Evolutionary conservation across 1,140 invertebrate species (phyloP), one percentile per base, ranked within the genome.

Genomic region (Drosophila tristis): DNA sequence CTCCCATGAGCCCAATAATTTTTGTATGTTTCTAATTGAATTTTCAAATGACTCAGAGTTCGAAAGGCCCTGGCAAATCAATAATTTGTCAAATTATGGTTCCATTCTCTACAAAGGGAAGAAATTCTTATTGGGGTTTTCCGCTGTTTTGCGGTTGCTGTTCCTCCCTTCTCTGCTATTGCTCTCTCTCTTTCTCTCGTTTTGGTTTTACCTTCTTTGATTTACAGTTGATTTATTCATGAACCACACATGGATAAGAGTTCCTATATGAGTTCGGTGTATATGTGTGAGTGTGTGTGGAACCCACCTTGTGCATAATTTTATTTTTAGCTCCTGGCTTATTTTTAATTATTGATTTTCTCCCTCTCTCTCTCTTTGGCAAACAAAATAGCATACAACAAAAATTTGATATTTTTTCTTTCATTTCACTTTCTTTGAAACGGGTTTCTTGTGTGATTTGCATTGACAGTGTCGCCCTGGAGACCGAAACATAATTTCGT

Each of bases 311-410:
- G 66, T 63, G 65, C 51, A 65, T 68, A 59, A 47, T 66, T 78
- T 60, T 82, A 72, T 87, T 87, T 87, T 75, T 87, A 82, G 78
- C 59, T 47, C 31, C 47, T 63, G 61, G 74, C 48, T 87, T 87
- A 78, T 87, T 87, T 87, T 86, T 75, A 75, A 78, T 63, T 76
- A 87, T 86, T 54, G 82, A 86, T 86, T 86, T 87, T 71, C 23
- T 48, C 35, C 43, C 5, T 39, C 11, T 29, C 26, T 29, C 11
- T 26, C 23, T 26, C 26, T 44, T 4, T 50, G 16, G 20, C 31
- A 25, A 51, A 44, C 48, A 16, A 65, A 68, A 67, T 15, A 44
- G 2, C 35, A 13, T 11, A 39, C 8, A 16, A 26, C 43, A 49
- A 15, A 51, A 66, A 48, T 25, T 6, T 6, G 1, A 35, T n/a